Base-by-base conservation (phyloP, 1,140 invertebrate species). In the Meteorus sp. region DNA sequence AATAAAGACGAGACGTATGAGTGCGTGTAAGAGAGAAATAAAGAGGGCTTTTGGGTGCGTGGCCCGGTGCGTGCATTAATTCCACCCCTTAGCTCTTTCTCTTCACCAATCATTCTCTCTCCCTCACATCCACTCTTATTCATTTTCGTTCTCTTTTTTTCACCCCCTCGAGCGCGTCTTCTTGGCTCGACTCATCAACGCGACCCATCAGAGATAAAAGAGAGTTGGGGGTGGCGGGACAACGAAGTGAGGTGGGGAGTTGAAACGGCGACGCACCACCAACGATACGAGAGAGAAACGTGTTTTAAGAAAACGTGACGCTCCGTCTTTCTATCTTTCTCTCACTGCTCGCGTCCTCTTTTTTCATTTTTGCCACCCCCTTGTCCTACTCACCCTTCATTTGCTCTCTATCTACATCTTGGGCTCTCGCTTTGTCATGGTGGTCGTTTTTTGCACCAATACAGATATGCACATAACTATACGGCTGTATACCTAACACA, bases 51-150 rank as follows among this genome's bases (percentile, higher is more conserved):
- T 60, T 70, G 71, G 73, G 71, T 74, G 73, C 73, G 71, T 75
- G 71, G 74, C 73, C 73, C 69, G 73, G 73, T 78, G 75, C 75
- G 75, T 77, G 75, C 76, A 78, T 79, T 79, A 79, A 79, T 79
- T 78, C 76, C 71, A 74, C 67, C 68, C 68, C 67, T 47, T 48
- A 59, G 51, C 64, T 53, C 33, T 55, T 43, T 37, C 23, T 37
- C 27, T 17, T 29, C 20, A 51, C 41, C 3, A 41, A 41, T 41
- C 3, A 7, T n/a, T 33, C n/a, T 41, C 4, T 41, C 37, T 3
- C 11, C 19, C 19, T 41, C 13, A n/a, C 11, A 15, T 41, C 19
- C 3, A 41, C 37, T 7, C 15, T 47, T 25, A 19, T 25, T 5
- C 44, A 3, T 47, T 8, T n/a, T n/a, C n/a, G n/a, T n/a, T n/a